These are phyloP conservation scores for Oscheius sp. DNA, from an alignment of 2,888 invertebrate species.

Conservation along the genomic window DNA sequence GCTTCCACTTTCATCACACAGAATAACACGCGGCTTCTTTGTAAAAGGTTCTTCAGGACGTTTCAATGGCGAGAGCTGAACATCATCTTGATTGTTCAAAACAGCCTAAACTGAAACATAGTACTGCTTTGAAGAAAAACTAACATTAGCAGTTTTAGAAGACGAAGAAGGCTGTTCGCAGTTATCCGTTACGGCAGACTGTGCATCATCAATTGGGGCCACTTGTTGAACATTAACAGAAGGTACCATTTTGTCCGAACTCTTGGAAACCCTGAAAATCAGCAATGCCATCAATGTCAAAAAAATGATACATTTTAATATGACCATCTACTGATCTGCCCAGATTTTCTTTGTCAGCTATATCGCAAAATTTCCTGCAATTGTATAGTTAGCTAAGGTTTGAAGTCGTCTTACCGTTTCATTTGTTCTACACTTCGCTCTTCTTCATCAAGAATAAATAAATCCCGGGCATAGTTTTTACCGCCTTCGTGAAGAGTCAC, in stretches of 20 bases:
- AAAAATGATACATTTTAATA: background rate
- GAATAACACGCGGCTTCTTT: no score
- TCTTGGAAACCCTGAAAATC: background rate
- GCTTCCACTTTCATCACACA: no score
- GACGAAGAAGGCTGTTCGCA: no score
- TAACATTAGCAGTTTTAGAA: no score
- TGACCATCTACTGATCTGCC: background rate
- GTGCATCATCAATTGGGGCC: no score
- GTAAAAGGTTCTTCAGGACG: no score
- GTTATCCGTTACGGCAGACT: no score
- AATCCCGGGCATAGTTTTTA: background rate
- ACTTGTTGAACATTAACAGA: no score
- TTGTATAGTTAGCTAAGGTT: background rate
- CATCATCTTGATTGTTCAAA: no score
- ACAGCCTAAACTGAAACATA: no score
- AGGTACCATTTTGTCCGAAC: background rate
- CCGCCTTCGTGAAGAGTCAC: background rate
- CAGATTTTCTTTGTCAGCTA: background rate
- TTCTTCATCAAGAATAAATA: conserved; percentile 1
- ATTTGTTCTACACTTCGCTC: background rate
- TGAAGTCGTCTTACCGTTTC: background rate
- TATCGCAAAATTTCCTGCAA: background rate
- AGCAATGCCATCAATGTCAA: background rate
- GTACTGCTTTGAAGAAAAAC: no score
- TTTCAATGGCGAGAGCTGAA: no score